Base-by-base conservation (phyloP, 2,797 vertebrate species). In the Kryptolebias ocellatus region DNA sequence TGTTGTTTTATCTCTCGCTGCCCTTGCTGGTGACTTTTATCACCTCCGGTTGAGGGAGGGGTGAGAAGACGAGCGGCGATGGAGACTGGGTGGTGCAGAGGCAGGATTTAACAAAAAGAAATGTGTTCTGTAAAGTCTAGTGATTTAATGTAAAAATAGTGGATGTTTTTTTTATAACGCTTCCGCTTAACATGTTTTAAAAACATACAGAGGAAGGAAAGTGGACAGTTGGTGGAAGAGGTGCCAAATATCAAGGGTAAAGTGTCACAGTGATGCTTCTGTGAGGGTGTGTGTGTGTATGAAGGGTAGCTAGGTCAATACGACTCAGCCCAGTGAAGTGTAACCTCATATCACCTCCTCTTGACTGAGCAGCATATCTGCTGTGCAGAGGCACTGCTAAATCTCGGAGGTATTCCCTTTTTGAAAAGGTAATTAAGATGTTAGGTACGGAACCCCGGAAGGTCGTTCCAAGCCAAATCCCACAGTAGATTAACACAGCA, bases 351-450 rank as follows among this genome's bases (percentile, higher is more conserved):
- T 90, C 87, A 80, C 77, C 83, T 85, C 81, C 81, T 81, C 81
- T 77, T 83, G 72, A 81, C 81, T 70, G 79, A 82, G 72, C 83
- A 74, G 66, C 83, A 58, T 87, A 84, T 88, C 85, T 79, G 54
- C 79, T 17, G 73, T 59, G 62, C 70, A 62, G 73, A 72, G 65
- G 31, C 67, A 72, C 81, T 77, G 72, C 67, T 79, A 81, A 87
- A 83, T 84, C 91, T 90, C 87, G 28, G 74, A 81, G 83, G 89
- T 78, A 79, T 90, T 87, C 74, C 72, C 79, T 83, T 89, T 42
- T 79, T 82, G 72, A 85, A 87, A 86, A 90, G 76, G 83, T 89
- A 91, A 92, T 92, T 91, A 92, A 86, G 81, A 64, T 58, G 77
- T 86, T 82, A 75, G 89, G 82, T 84, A 80, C 52, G 50, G 78